Evolutionary conservation across 2,113 vertebrate species (phyloP), one percentile per base, ranked within the genome.

Genomic region (Puma concolor): DNA sequence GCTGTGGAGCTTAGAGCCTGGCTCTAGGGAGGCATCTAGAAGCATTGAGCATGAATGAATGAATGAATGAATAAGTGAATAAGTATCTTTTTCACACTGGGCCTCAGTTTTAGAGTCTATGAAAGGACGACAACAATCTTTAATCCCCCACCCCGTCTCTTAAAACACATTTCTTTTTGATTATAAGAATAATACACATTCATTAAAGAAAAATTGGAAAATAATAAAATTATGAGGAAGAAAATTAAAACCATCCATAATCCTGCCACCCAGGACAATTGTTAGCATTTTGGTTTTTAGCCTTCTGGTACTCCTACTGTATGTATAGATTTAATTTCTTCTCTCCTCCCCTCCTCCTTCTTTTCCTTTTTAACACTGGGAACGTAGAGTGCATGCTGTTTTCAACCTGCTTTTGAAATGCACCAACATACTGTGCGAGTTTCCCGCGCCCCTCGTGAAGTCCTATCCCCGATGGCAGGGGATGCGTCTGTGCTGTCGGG

Each of bases 181-280:
- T 95, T 94, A 97, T 90, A 89, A 96, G 95, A 96, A 95, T 96
- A 98, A 98, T 97, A 82, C 92, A 87, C 77, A 97, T 94, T 97
- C 95, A 97, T 97, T 97, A 97, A 97, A 94, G 95, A 82, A 95
- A 97, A 97, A 97, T 93, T 97, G 93, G 91, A 97, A 97, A 97
- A 97, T 98, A 98, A 98, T 98, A 92, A 95, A 96, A 98, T 98
- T 98, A 94, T 36, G 71, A 92, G 88, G 97, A 91, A 94, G 94
- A 97, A 97, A 98, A 98, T 98, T 93, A 97, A 98, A 97, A 98
- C 96, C 97, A 98, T 85, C 76, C 90, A 33, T 41, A 50, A 81
- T 69, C 54, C 95, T 97, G 94, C 97, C 97, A 95, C 97, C 96
- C 97, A 97, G 97, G 96, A 93, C 93, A 90, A 71, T 69, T 15